Conservation (phyloP, 2,888 invertebrate species). For the Ennomos fuscantarius region DNA sequence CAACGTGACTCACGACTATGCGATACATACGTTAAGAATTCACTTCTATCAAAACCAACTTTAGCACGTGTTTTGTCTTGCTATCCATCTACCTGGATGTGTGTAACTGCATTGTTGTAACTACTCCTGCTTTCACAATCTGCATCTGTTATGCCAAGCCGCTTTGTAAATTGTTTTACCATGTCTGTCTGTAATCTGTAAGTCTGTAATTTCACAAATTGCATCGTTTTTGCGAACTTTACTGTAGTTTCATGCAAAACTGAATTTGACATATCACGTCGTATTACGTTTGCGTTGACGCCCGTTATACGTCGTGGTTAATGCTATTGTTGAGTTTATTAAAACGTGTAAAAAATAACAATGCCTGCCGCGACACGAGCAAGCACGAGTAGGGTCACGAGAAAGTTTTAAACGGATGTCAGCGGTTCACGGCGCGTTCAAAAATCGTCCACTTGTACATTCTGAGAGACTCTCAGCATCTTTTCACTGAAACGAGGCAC, state of each 20-base stretch:
- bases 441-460: slow-evolving; percentile 64
- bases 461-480: slow-evolving; percentile 33
- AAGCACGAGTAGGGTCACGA: slow-evolving; percentile 49
- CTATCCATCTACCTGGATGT: slow-evolving; percentile 14
- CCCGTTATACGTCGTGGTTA: slow-evolving; percentile 27
- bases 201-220: slow-evolving; percentile 14
- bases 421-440: slow-evolving; percentile 48
- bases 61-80: slow-evolving; percentile 28
- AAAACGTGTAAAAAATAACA: slow-evolving; percentile 37
- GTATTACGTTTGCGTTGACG: slow-evolving; percentile 10
- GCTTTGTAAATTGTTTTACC: slow-evolving; percentile 7
- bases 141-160: slow-evolving; percentile 4
- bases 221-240: slow-evolving; percentile 6
- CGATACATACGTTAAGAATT: slow-evolving; percentile 44
- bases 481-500: slow-evolving; percentile 30
- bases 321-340: slow-evolving; percentile 24
- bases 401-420: slow-evolving; percentile 60
- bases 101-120: slow-evolving; percentile 14
- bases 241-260: slow-evolving; percentile 8
- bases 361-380: slow-evolving; percentile 27
- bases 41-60: slow-evolving; percentile 40
- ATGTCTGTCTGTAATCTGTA: slow-evolving; percentile 4
- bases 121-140: slow-evolving; percentile 12
- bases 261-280: background rate
- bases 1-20: slow-evolving; percentile 62